These are phyloP conservation scores for Zaprionus lachaisei DNA, from an alignment of 1,140 invertebrate species.

Conservation along the genomic window DNA sequence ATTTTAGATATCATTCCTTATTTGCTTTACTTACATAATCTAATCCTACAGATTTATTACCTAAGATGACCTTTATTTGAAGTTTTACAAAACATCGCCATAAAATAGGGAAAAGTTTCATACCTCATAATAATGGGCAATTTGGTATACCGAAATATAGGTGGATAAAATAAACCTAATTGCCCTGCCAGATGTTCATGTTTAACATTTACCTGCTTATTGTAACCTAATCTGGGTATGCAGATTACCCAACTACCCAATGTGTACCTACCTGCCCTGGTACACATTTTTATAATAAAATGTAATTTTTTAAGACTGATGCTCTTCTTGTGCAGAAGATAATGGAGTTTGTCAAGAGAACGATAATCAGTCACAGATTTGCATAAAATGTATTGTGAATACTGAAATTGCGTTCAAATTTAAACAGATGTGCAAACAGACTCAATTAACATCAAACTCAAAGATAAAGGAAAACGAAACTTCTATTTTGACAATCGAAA, in stretches of 20 bases:
- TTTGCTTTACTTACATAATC: too few relatives aligned
- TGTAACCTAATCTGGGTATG: not conserved
- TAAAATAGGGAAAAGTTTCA: not conserved
- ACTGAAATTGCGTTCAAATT: not conserved
- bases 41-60: too few relatives aligned
- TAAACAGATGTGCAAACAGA: not conserved
- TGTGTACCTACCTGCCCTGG: too few relatives aligned
- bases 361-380: not conserved
- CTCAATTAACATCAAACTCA: not conserved
- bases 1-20: too few relatives aligned
- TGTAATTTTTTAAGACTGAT: not conserved
- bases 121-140: not conserved
- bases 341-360: not conserved
- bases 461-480: not conserved
- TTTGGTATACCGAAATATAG: not conserved
- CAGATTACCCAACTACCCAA: not conserved
- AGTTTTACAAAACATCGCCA: too few relatives aligned
- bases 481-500: not conserved
- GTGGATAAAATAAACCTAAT: not conserved
- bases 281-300: slow-evolving; percentile 1
- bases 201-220: not conserved
- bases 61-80: too few relatives aligned
- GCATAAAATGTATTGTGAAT: slow-evolving; percentile 1
- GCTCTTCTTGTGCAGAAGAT: not conserved
- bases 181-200: not conserved